Evolutionary conservation across 64 coral and sea anemone genomes (phyloP).

Genomic region (Montipora foliosa): DNA sequence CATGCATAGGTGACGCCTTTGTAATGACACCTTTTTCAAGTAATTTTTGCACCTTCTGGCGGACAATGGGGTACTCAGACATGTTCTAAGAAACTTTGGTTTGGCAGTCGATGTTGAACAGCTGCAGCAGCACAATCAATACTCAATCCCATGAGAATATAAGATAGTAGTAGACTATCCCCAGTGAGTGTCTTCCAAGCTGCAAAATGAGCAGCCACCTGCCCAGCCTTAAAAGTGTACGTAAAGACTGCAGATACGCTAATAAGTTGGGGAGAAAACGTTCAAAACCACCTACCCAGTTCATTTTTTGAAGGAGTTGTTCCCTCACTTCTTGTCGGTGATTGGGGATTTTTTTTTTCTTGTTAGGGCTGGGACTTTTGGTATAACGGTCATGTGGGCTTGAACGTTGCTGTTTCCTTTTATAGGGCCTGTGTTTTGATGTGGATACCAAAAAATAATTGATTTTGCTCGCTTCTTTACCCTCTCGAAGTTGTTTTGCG

Average conservation of each 20-base stretch:
- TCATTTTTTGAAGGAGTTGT: constrained; percentile 16
- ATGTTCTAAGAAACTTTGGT: neutral
- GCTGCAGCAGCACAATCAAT: neutral
- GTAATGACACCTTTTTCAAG: constrained; percentile 41
- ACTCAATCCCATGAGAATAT: neutral
- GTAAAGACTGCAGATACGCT: neutral
- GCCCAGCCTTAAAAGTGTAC: constrained; percentile 6
- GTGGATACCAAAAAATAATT: neutral
- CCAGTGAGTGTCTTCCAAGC: constrained; percentile 10
- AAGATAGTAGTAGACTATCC: neutral
- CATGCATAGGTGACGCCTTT: neutral
- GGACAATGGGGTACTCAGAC: neutral
- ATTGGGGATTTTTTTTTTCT: constrained; percentile 22
- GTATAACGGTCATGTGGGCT: neutral
- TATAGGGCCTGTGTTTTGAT: neutral
- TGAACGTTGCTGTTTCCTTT: neutral
- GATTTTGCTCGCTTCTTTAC: constrained; percentile 50
- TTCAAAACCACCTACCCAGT: constrained; percentile 32
- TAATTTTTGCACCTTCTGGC: constrained; percentile 11
- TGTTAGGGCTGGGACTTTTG: neutral
- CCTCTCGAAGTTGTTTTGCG: constrained; percentile 41
- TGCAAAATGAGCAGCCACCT: neutral
- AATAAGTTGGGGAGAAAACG: constrained; percentile 10
- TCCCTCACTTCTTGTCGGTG: constrained; percentile 33
- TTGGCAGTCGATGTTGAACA: neutral